Percentiles rank a stretch among this genome's conserved stretches.
Evolutionary conservation across 2,797 vertebrate genomes (phyloP).

Genomic region (Poeciliopsis turneri): DNA sequence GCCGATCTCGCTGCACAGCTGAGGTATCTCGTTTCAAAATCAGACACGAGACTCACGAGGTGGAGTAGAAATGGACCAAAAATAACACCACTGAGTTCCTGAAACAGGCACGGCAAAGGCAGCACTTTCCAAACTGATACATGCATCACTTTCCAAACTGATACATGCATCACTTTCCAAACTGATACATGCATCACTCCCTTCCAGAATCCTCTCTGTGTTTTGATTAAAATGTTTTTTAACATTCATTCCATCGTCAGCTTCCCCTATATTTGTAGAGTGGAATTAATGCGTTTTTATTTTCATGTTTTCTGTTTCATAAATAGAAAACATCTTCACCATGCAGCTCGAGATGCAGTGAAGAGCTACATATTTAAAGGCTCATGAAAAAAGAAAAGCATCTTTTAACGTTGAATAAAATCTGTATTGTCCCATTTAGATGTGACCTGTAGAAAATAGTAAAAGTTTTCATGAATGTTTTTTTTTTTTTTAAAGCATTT

Average conservation of each 20-base stretch:
- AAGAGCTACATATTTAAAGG: neutral
- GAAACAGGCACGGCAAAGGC: neutral
- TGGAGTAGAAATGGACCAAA: neutral
- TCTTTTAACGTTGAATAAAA: neutral
- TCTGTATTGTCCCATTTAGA: neutral
- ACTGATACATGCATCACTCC: neutral
- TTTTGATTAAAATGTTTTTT: neutral
- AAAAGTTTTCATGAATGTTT: neutral
- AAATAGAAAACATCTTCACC: neutral
- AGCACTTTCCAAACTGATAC: neutral
- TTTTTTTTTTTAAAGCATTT: neutral
- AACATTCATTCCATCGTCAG: neutral
- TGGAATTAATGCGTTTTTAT: neutral
- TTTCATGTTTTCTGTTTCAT: neutral
- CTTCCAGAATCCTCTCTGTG: neutral
- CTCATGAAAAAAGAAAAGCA: neutral
- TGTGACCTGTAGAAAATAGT: neutral
- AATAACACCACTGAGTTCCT: neutral
- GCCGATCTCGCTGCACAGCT: neutral
- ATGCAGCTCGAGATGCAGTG: neutral
- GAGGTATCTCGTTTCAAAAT: neutral
- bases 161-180: neutral
- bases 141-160: neutral
- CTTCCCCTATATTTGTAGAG: neutral
- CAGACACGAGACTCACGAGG: neutral